These are phyloP conservation scores for Pseudotriccus pelzelni DNA, from an alignment of 2,797 vertebrate species.

Conservation along the genomic window DNA sequence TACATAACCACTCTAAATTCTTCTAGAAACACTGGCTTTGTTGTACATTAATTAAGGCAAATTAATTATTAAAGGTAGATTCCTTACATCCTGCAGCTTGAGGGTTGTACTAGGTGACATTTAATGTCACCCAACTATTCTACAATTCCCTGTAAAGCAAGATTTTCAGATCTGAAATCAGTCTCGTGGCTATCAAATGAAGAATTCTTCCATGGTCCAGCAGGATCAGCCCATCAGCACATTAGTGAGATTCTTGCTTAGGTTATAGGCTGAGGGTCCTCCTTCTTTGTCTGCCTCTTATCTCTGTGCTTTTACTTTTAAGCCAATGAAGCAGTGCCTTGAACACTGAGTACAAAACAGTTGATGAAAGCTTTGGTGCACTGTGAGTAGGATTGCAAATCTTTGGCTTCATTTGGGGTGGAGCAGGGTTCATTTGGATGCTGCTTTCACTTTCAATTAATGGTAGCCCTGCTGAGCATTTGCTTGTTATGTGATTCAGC, in stretches of 20 bases:
- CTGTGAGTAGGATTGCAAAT: background rate
- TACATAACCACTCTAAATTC: background rate
- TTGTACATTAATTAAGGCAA: background rate
- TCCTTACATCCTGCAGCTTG: background rate
- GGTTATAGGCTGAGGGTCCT: background rate
- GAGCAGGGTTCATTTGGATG: background rate
- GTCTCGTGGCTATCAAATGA: background rate
- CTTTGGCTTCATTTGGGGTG: background rate
- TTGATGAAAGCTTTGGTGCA: background rate
- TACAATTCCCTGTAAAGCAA: background rate
- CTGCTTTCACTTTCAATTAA: slow-evolving; percentile 23
- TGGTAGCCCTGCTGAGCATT: background rate
- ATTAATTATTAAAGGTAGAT: background rate
- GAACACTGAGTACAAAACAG: background rate
- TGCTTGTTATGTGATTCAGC: background rate
- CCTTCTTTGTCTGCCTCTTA: background rate
- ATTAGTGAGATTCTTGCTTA: background rate
- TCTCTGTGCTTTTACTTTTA: background rate
- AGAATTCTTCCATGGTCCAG: background rate
- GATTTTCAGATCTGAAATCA: background rate
- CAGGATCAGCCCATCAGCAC: background rate
- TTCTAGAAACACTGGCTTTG: background rate
- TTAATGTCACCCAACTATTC: background rate
- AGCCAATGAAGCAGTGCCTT: background rate
- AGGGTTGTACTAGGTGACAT: too few species aligned